Evolutionary conservation across 2,113 vertebrate genomes (phyloP), one percentile per base, ranked within the genome.

Genomic region (Columbina picui): DNA sequence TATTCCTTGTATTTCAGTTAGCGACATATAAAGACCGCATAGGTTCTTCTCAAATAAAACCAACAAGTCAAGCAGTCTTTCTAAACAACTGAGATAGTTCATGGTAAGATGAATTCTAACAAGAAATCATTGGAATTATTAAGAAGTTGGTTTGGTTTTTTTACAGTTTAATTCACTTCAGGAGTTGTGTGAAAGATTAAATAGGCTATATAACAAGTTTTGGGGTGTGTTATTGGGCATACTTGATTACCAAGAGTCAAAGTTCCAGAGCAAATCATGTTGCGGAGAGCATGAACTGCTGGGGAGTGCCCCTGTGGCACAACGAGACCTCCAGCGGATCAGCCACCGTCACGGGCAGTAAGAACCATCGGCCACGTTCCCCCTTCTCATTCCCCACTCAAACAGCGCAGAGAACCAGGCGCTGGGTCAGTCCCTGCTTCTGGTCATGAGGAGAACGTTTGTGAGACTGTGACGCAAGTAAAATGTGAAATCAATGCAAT

Each of bases 1-100:
- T 86, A 56, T 94, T 94, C 50, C 20, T 92, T 96, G 82, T 84
- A 81, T 89, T 83, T 90, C 84, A 93, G 79, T 91, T 93, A 91
- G 59, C 36, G 96, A 65, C 75, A 90, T 64, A 63, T 14, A 36
- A 43, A 60, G n/a, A 55, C 18, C 57, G 70, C 20, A 9, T 11
- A 22, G 4, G 9, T 56, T 74, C 36, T 18, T 70, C 73, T 87
- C 50, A 86, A 45, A 69, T 30, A 60, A 77, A 84, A 43, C 16
- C 15, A 75, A 50, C 29, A 80, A 60, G 26, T 30, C 25, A 87
- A 92, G 39, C 20, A 76, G 17, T 22, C 12, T 64, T 81, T 75
- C 27, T 43, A 38, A 91, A 76, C 32, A 65, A 47, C 12, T 9
- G 77, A 43, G 30, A 64, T 7, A 34, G 36, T 41, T 75, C 73